Evolutionary conservation across 1,140 invertebrate species (phyloP), one percentile per base, ranked within the genome.

Genomic region (Hypothenemus hampei): DNA sequence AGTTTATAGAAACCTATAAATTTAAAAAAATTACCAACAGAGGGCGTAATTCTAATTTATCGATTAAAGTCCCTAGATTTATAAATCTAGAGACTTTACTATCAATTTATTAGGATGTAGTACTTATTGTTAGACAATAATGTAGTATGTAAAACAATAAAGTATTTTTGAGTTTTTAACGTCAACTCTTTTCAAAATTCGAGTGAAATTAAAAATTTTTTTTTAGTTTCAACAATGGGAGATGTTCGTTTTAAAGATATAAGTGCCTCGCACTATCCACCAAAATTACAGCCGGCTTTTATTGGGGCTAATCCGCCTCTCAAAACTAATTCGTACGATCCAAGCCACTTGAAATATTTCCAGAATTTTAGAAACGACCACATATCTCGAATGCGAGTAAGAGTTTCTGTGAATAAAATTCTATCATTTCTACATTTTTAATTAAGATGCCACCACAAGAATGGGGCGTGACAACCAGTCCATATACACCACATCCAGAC

Each of bases 401-500:
- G 23, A 20, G 24, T 53, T 48, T 15, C n/a, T n/a, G n/a, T n/a
- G n/a, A n/a, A 41, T 35, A 8, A 23, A 19, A 11, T 37, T 37
- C 35, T 6, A 10, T 10, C 29, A 10, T 37, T 24, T 7, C 6
- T 29, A 7, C 26, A 29, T n/a, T 29, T 29, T 7, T n/a, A 29
- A 29, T 60, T 48, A 49, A 64, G 64, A 68, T 66, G 58, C 59
- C 61, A 6, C 56, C 44, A 1, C 68, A 63, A 33, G 72, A 74
- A 66, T 74, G 73, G 57, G 72, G 72, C 54, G 66, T 66, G 53
- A 69, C 69, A 48, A 63, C 69, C 29, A 74, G 72, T 51, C 60
- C 69, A 21, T 75, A 77, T 62, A 61, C 64, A 41, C 62, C 74
- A 36, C 64, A 70, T 45, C 74, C 76, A 59, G 70, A 74, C 62